A percentile compares a stretch with the other conserved stretches of the same genome.
Conservation (phyloP, 2,888 invertebrate species). For the Thysanoteuthis rhombus region DNA sequence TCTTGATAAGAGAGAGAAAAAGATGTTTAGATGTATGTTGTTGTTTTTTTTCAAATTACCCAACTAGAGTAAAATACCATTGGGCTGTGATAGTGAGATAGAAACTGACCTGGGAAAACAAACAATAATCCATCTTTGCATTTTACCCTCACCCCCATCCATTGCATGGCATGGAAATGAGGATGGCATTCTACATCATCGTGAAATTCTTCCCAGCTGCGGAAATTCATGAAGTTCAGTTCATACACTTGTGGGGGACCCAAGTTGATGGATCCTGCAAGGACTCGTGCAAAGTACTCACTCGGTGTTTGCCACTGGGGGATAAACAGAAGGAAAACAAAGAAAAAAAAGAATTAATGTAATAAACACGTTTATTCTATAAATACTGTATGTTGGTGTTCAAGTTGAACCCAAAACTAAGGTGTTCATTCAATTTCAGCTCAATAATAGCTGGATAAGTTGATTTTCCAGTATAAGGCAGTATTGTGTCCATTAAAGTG, state of each 20-base stretch:
- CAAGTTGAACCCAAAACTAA: no score
- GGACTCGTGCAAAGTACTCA: neutral
- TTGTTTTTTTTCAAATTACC: no score
- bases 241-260: neutral
- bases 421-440: no score
- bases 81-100: no score
- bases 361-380: neutral
- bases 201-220: neutral
- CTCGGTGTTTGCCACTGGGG: neutral
- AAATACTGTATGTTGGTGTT: no score
- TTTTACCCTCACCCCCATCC: neutral
- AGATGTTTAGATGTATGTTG: no score
- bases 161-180: neutral
- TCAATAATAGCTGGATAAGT: no score
- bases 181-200: neutral
- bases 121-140: neutral
- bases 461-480: no score
- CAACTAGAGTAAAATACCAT: no score
- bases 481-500: no score
- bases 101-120: neutral
- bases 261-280: neutral
- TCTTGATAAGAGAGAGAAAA: no score
- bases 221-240: neutral
- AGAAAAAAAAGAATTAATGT: neutral
- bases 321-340: neutral